Evolutionary conservation across 2,888 invertebrate genomes (phyloP), one percentile per base, ranked within the genome.

Genomic region (Rhamphomyia laevipes): DNA sequence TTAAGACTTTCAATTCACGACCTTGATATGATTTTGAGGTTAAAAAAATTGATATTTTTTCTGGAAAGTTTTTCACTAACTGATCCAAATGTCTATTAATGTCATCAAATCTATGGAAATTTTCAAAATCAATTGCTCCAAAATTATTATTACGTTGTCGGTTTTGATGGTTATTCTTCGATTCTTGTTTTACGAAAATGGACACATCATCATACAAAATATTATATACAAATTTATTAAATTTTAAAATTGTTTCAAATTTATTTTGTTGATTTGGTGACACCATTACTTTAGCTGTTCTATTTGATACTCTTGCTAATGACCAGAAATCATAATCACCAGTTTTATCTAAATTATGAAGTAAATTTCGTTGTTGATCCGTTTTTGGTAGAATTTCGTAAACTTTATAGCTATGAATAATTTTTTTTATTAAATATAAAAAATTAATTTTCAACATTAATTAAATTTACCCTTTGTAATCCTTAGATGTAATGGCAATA

Each of bases 21-120:
- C 74, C 73, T 63, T 83, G 78, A 53, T 65, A 77, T 9, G 80
- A 77, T 45, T 63, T 65, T 0, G 84, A 85, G 42, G 80, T 74
- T 11, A 67, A 71, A 42, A 75, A 71, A 2, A 82, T 57, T 1
- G 68, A 72, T 0, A 76, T 78, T 6, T 76, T 61, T 10, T 70
- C 55, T 0, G 78, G 75, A 59, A 78, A 73, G 11, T 65, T 57
- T 1, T 49, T 50, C 0, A 73, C 74, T 43, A 80, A 57, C 11
- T 65, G 60, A 17, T 72, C 68, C 48, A 79, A 57, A 53, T 77
- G 76, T 0, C 61, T 67, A 51, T 74, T 69, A 30, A 81, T 75
- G 74, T 69, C 68, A 18, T 46, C 53, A 35, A 63, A 61, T 0
- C 55, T 53, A 43, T 66, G 63, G 43, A 62, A 65, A 5, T 63